These are phyloP conservation scores for Laticauda laticaudata DNA, from an alignment of 2,113 vertebrate species.

Conservation along the genomic window DNA sequence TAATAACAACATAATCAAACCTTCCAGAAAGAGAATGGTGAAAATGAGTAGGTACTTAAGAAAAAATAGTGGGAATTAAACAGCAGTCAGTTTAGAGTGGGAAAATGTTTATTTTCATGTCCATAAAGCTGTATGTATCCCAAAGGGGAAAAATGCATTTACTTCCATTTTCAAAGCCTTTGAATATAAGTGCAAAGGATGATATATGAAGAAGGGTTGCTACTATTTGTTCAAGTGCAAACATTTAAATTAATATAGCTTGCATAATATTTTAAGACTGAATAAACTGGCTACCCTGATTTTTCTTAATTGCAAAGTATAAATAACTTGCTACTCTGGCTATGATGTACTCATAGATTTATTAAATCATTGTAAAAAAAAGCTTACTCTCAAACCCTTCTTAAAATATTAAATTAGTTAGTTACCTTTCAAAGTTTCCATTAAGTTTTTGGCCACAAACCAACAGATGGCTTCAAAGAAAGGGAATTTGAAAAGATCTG, in stretches of 20 bases:
- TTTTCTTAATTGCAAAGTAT: neutral
- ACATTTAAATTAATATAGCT: neutral
- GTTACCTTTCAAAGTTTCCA: slow-evolving; percentile 95
- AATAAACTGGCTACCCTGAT: neutral
- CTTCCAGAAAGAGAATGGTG: neutral
- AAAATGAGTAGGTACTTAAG: neutral
- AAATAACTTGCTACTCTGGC: neutral
- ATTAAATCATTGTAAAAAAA: neutral
- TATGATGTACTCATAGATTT: neutral
- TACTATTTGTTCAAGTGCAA: slow-evolving; percentile 3
- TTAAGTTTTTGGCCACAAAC: slow-evolving; percentile 97
- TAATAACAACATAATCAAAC: neutral
- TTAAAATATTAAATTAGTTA: slow-evolving; percentile 59
- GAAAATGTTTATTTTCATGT: neutral
- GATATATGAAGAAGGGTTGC: neutral
- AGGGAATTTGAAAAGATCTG: slow-evolving; percentile 98
- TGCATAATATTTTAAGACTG: neutral
- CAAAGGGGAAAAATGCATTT: neutral
- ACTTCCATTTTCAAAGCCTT: accelerated
- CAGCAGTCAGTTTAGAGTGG: neutral
- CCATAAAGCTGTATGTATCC: neutral
- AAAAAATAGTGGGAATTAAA: neutral
- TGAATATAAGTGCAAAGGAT: neutral
- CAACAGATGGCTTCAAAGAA: slow-evolving; percentile 99
- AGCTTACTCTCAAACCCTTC: neutral